Percentiles rank a stretch among this genome's conserved stretches.
These are phyloP conservation scores for Anorthoa munda DNA, from an alignment of 2,888 invertebrate genomes.

Conservation along the genomic window DNA sequence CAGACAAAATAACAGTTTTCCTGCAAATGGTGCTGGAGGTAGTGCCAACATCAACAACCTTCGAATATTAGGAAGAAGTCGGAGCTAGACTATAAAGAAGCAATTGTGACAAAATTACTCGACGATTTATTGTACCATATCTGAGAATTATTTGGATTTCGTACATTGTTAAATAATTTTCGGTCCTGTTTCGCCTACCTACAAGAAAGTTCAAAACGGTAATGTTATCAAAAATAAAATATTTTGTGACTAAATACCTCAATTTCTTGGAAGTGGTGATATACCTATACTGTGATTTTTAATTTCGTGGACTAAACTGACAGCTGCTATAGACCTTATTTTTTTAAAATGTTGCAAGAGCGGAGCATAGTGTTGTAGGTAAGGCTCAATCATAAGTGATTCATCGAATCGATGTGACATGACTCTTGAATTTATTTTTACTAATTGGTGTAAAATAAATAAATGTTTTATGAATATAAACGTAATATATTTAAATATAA, in stretches of 20 bases:
- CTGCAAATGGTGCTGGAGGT: slow-evolving; percentile 97
- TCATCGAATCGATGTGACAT: too few relatives aligned
- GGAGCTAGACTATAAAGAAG: slow-evolving; percentile 87
- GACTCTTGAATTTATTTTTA: too few relatives aligned
- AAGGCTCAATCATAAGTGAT: too few relatives aligned
- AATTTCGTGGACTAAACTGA: too few relatives aligned
- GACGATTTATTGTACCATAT: slow-evolving; percentile 71
- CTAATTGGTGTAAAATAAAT: too few relatives aligned
- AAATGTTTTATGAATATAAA: too few relatives aligned
- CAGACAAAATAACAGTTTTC: slow-evolving; percentile 97
- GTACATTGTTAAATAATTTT: slow-evolving; percentile 71
- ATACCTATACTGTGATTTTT: too few relatives aligned
- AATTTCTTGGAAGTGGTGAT: slow-evolving; percentile 53
- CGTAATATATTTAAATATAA: too few relatives aligned
- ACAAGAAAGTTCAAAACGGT: slow-evolving; percentile 60
- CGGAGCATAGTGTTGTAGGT: too few relatives aligned
- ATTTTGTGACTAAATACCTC: slow-evolving; percentile 46
- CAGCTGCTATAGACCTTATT: too few relatives aligned
- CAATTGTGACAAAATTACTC: slow-evolving; percentile 70
- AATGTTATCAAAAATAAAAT: slow-evolving; percentile 48
- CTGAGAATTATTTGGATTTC: slow-evolving; percentile 72
- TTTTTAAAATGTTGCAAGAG: too few relatives aligned
- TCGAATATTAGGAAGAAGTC: slow-evolving; percentile 90
- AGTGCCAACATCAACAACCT: slow-evolving; percentile 96
- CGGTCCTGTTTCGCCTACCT: slow-evolving; percentile 65